These are phyloP conservation scores for Trematocara unimaculatum DNA, from an alignment of 2,113 vertebrate species.

Conservation along the genomic window DNA sequence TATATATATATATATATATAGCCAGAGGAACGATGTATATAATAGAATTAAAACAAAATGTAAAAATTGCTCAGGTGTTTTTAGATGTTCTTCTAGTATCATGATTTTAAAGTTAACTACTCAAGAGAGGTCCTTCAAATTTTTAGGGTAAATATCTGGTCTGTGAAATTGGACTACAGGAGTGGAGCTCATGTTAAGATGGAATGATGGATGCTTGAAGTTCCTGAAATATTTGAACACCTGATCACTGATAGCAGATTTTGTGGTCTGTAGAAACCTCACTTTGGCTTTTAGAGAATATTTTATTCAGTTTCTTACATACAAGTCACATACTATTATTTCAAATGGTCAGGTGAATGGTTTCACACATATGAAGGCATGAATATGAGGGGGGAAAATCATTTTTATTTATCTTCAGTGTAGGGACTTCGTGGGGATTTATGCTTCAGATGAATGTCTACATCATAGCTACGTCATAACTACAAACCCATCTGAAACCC, in stretches of 20 bases:
- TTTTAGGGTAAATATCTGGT: neutral
- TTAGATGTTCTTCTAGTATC: neutral
- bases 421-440: rapidly evolving
- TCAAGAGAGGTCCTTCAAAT: neutral
- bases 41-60: neutral
- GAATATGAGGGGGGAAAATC: rapidly evolving
- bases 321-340: neutral
- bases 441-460: neutral
- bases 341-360: neutral
- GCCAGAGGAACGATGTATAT: neutral
- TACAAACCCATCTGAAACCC: neutral
- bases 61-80: neutral
- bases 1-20: neutral
- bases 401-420: neutral
- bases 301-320: neutral
- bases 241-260: neutral
- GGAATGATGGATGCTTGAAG: neutral
- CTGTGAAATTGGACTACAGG: neutral
- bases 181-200: neutral
- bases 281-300: neutral
- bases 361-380: neutral
- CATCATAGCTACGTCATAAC: neutral
- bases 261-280: neutral
- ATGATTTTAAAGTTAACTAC: neutral
- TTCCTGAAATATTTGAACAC: neutral